Evolutionary conservation across 2,113 vertebrate species (phyloP), one percentile per base, ranked within the genome.

Genomic region (Hucho hucho): DNA sequence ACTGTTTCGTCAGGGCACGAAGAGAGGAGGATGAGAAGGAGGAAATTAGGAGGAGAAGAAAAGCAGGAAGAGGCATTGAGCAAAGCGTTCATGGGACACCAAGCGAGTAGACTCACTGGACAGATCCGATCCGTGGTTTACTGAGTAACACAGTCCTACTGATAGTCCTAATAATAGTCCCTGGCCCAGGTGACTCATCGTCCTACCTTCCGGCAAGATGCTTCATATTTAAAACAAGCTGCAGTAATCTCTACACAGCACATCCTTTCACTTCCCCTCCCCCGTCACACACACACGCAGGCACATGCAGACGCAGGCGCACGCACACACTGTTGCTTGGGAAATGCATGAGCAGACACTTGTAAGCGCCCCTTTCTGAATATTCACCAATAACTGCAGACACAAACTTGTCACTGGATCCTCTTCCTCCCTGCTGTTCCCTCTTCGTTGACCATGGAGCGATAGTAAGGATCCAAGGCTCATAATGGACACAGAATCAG

Each of bases 221-320:
- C 37, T 43, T 43, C 37, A 43, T 11, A 43, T 11, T 43, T 43
- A 43, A 43, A 43, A 43, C 37, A 11, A 43, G 37, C 37, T 61
- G 58, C 58, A 22, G n/a, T 61, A 24, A 61, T 61, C n/a, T 61
- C 58, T 16, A 65, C 64, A 26, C 22, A 14, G 3, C 61, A 71
- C 69, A 76, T 58, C 65, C 75, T 53, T 53, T 18, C 58, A 61
- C 58, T 3, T 16, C 20, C 58, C 18, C 9, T 9, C 49, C 7
- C 58, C 65, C 75, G 75, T 72, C 74, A 69, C 69, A 74, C 59
- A 24, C 53, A 46, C 12, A 47, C 7, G 2, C 66, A 22, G 29
- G 11, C 1, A 6, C 6, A 37, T 6, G 32, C 32, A 7, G 6
- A 37, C 7, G 7, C 37, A 37, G 1, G 32, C 5, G 5, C 37